Base-by-base conservation (phyloP, 2,888 invertebrate genomes). In the Luperina nickerlii region DNA sequence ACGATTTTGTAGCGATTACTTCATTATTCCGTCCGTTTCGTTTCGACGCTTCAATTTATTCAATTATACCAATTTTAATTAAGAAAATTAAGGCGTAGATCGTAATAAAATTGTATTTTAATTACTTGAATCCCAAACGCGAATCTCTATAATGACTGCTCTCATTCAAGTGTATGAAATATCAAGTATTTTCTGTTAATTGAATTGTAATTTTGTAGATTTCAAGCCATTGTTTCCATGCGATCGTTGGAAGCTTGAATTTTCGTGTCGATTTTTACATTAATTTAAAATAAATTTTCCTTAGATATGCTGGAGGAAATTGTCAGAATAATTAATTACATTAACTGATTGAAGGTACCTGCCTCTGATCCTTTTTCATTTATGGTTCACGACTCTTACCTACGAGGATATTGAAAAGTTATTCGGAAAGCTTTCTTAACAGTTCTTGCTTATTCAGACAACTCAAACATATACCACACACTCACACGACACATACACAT, bases 31-130 rank as follows among this genome's bases (percentile, higher is more conserved):
- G 88, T 83, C 66, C 79, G 83, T 83, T 83, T 85, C 88, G 86
- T 89, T 88, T 78, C 88, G 86, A 87, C 87, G 86, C 85, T 87
- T 87, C 87, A 88, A 88, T 89, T 90, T 85, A 90, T 89, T 86
- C 87, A 89, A 91, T 91, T 90, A 90, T 87, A 87, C 76, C 87
- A 84, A 89, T 91, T 91, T 91, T 91, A 92, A 92, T 92, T 91
- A 92, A 90, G 89, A 84, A 91, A 91, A 92, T 92, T 90, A 91
- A 91, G 89, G 88, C 87, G 79, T 79, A 83, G 85, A 86, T 89
- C 89, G 90, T 89, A 89, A 90, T 89, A 89, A 91, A 91, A 88
- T 89, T 86, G 86, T 87, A 83, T 89, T 89, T 88, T 87, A 89
- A 88, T 88, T 89, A 86, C 86, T 80, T 81, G 76, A 85, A 85